phyloP scores from a whole-genome alignment of 2,797 vertebrate species.

The Echiichthys vipera region DNA sequence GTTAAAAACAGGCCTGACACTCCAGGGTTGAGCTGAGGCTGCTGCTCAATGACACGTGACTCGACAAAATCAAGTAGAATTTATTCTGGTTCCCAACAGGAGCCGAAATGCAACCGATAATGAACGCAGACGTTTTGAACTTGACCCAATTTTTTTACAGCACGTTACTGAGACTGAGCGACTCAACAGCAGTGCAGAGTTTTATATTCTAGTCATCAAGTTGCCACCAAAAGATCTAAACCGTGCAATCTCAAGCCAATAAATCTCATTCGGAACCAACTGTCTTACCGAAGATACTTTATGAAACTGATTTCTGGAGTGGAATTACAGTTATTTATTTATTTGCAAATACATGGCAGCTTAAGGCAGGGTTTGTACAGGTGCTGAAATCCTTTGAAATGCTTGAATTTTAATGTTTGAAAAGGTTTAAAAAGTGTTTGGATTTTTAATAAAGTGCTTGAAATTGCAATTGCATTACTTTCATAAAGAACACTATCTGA shows the following conservation, averaged over 20 bases:
- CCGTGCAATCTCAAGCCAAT: not conserved
- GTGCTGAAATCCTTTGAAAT: no score
- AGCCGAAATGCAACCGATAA: not conserved
- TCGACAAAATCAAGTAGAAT: constrained; percentile 54
- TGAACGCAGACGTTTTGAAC: constrained; percentile 28
- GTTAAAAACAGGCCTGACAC: constrained; percentile 38
- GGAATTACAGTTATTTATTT: not conserved
- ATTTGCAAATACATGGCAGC: not conserved
- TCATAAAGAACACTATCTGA: no score
- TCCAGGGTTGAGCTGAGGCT: constrained; percentile 26
- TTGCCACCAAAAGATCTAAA: not conserved
- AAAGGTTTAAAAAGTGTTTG: no score
- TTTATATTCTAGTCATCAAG: not conserved
- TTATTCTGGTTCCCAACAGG: constrained; percentile 35
- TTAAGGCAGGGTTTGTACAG: no score
- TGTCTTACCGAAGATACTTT: not conserved
- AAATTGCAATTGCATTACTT: no score
- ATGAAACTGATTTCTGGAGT: not conserved
- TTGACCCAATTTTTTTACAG: constrained; percentile 5
- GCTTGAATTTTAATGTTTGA: no score
- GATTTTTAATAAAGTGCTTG: no score
- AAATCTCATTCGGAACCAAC: not conserved
- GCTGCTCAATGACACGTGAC: constrained; percentile 2
- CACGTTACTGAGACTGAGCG: constrained; percentile 1
- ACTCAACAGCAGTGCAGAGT: not conserved